These are phyloP conservation scores for Ichneumoninae sp. DNA, from an alignment of 2,888 invertebrate genomes.

Conservation along the genomic window DNA sequence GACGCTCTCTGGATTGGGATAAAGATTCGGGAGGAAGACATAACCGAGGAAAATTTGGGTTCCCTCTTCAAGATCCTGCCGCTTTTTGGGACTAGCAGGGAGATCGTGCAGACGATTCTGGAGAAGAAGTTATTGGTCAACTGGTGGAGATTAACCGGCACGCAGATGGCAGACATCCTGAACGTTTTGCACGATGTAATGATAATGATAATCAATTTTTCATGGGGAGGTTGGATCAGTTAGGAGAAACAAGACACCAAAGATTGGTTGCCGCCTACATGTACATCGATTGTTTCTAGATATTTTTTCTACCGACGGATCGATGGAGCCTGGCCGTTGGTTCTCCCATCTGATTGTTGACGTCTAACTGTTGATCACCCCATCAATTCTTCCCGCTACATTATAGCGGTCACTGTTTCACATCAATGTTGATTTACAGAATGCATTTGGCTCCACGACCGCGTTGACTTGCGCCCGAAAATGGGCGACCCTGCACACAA, in stretches of 20 bases:
- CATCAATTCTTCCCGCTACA: background rate
- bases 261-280: background rate
- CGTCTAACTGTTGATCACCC: background rate
- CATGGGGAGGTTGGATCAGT: background rate
- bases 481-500: slow-evolving; percentile 88
- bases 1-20: slow-evolving; percentile 90
- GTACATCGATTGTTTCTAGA: background rate
- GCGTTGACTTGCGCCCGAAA: slow-evolving; percentile 82
- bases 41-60: slow-evolving; percentile 87
- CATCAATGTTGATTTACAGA: background rate
- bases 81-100: slow-evolving; percentile 87
- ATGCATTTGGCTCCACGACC: slow-evolving; percentile 77
- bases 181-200: slow-evolving; percentile 80
- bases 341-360: background rate
- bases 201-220: background rate
- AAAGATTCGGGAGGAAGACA: slow-evolving; percentile 85
- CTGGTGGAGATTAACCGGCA: slow-evolving; percentile 86
- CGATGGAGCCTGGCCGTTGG: background rate
- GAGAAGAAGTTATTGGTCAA: slow-evolving; percentile 86
- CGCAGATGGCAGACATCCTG: slow-evolving; percentile 85
- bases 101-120: slow-evolving; percentile 86
- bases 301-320: background rate
- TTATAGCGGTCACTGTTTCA: background rate
- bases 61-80: slow-evolving; percentile 86
- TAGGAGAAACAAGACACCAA: background rate